Conservation (phyloP, 2,888 invertebrate genomes). For the Euzophera pinguis region DNA sequence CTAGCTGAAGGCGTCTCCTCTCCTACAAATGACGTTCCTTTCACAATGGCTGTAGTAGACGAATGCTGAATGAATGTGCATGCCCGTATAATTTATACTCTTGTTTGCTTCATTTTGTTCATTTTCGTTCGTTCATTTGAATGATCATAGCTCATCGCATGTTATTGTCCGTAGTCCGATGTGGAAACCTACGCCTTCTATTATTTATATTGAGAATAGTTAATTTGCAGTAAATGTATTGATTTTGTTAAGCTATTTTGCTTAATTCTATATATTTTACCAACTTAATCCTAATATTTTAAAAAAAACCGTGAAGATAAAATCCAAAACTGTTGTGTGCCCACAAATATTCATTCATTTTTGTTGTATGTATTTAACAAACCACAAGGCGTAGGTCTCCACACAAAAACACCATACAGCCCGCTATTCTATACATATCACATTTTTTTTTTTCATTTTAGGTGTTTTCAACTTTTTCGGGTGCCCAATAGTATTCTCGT, state of each 20-base stretch:
- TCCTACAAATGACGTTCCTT: no score
- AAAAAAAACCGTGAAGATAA: no score
- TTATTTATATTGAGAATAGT: no score
- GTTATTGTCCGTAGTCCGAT: slow-evolving; percentile 45
- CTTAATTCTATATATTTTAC: no score
- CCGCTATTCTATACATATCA: slow-evolving; percentile 67
- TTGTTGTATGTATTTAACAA: no score
- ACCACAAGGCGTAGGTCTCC: slow-evolving; percentile 44
- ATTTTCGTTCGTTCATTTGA: slow-evolving; percentile 31
- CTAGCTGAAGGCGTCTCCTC: no score
- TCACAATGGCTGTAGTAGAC: no score
- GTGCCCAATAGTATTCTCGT: slow-evolving; percentile 79
- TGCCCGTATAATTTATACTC: slow-evolving; percentile 34
- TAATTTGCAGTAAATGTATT: not conserved
- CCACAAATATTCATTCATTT: no score
- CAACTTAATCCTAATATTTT: no score
- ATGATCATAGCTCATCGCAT: slow-evolving; percentile 61
- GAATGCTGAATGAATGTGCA: slow-evolving; percentile 28
- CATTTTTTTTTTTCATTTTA: slow-evolving; percentile 77
- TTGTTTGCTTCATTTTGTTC: slow-evolving; percentile 46
- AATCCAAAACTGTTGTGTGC: no score
- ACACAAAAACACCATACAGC: slow-evolving; percentile 24
- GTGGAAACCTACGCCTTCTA: slow-evolving; percentile 45
- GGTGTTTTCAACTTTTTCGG: slow-evolving; percentile 81
- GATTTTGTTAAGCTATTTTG: not conserved